phyloP scores from a whole-genome alignment of 2,797 vertebrate genomes.

The Thripadectes ignobilis region DNA sequence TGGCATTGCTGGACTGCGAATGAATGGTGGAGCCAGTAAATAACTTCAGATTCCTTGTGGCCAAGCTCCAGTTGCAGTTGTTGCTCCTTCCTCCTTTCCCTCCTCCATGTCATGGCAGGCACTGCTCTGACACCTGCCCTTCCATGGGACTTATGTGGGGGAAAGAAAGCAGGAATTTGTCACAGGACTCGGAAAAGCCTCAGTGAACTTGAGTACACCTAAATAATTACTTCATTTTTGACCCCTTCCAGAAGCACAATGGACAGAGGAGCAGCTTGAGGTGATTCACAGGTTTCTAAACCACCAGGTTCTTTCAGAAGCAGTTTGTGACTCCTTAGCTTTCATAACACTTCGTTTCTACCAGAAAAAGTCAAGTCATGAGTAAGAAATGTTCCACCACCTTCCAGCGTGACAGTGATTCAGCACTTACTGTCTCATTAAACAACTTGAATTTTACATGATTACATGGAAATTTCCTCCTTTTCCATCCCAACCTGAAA shows the following conservation, averaged over 20 bases:
- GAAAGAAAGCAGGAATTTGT: neutral
- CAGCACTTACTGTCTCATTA: neutral
- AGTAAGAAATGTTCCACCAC: neutral
- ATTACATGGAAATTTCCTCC: neutral
- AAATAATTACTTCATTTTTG: neutral
- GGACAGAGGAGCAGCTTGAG: neutral
- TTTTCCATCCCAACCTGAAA: neutral
- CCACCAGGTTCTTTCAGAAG: neutral
- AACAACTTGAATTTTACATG: neutral
- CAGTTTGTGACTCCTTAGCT: neutral
- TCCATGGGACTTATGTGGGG: fast-evolving
- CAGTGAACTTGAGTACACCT: neutral
- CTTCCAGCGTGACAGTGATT: neutral
- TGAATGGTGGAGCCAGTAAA: neutral
- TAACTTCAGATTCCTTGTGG: neutral
- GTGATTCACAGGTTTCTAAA: neutral
- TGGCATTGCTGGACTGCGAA: neutral
- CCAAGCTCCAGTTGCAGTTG: fast-evolving
- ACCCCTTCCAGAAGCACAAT: neutral
- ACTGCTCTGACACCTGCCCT: neutral
- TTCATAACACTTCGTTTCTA: neutral
- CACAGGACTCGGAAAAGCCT: neutral
- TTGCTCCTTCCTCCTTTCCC: neutral
- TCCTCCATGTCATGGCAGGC: neutral
- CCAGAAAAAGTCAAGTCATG: neutral